Evolutionary conservation across 2,113 vertebrate species (phyloP).

Genomic region (Lonchura striata): DNA sequence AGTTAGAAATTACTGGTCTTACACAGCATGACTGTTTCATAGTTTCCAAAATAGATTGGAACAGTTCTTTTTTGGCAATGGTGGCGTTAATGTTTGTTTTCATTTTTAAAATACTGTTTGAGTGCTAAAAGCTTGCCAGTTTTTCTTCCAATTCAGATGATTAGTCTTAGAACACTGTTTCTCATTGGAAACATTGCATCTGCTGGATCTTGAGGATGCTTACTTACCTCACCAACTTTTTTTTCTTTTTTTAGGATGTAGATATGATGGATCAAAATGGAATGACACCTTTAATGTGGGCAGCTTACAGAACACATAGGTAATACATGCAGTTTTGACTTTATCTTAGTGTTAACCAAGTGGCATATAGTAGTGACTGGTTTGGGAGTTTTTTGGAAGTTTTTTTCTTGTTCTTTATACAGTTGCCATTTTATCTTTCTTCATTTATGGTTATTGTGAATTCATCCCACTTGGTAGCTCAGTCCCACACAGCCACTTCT

Average conservation of each 20-base stretch:
- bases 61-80: neutral
- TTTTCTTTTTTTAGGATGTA: slow-evolving; percentile 83
- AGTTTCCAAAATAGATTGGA: neutral
- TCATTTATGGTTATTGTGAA: neutral
- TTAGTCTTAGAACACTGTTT: neutral
- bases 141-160: neutral
- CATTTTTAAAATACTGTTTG: neutral
- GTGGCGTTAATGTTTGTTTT: neutral
- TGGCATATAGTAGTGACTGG: neutral
- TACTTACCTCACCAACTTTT: slow-evolving; percentile 9
- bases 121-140: neutral
- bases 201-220: neutral
- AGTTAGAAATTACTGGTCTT: neutral
- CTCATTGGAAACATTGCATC: neutral
- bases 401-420: neutral
- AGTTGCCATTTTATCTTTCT: neutral
- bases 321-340: slow-evolving; percentile 55
- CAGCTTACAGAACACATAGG: slow-evolving; percentile 98
- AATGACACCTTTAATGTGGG: slow-evolving; percentile 99
- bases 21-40: neutral
- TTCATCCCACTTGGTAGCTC: neutral
- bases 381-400: neutral
- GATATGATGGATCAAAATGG: slow-evolving; percentile 99
- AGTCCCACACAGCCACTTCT: neutral
- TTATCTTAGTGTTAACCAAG: neutral